Base-by-base conservation (phyloP, 2,113 vertebrate species). In the Xiphorhynchus elegans region DNA sequence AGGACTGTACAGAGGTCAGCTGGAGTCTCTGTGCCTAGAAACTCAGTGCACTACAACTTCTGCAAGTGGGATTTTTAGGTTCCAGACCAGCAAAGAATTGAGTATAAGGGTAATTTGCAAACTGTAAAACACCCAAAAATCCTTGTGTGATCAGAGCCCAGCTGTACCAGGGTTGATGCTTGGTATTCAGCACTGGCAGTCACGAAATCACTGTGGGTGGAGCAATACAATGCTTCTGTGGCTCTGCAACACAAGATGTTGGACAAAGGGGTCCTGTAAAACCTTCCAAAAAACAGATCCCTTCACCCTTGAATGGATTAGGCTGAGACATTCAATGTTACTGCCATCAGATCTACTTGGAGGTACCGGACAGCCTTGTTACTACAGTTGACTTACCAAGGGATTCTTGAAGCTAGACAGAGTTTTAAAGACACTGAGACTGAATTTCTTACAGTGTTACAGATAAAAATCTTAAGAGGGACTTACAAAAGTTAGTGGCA, bases 151-250 rank as follows among this genome's bases (percentile, higher is more conserved):
- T 28, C 79, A 52, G 29, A 90, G 29, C 31, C 55, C 37, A 47
- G 37, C 9, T 3, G 0, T 23, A 59, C 19, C 24, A 53, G 20
- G 6, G 14, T 1, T 8, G 6, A 39, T 73, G 52, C 7, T 35
- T 35, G 42, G 4, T 62, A 29, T 31, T 56, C 56, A 50, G 33
- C 55, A 37, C 46, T 23, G 29, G 24, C 1, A 1, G 29, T 77
- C 63, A 69, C 19, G 16, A 37, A n/a, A n/a, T 37, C 55, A 39
- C 40, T 2, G 4, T 4, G 1, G 19, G 13, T 13, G 12, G n/a
- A 58, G 33, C n/a, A 19, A 59, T 20, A 0, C 0, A 0, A 63
- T 10, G 26, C 7, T 69, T 23, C 25, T 21, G 16, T 12, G 16
- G 37, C 21, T 59, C 52, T 33, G 26, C 37, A 80, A 49, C 0